Evolutionary conservation across 1,140 invertebrate genomes (phyloP), one percentile per base, ranked within the genome.

Genomic region (Zaprionus kolodkinae): DNA sequence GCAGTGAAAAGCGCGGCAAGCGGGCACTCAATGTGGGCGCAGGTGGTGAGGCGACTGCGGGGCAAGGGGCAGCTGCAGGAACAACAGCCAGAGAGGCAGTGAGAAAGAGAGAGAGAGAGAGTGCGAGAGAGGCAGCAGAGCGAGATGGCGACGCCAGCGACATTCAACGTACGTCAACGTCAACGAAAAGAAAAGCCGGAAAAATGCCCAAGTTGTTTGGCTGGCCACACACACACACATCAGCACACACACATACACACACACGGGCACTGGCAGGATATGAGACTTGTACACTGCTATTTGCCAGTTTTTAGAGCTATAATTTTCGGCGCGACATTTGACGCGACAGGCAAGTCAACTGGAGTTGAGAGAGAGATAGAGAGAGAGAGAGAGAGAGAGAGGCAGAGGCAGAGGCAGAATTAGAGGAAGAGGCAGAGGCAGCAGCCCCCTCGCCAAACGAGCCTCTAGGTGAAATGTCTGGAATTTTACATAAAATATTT

Each of bases 241-340:
- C 21, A 10, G 25, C 45, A 11, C 17, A 79, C 68, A 69, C 50
- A 78, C n/a, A 4, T 50, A 69, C 52, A 72, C 40, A 30, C 17
- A 48, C 9, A 21, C 45, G 76, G 33, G 35, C 21, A 48, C 68
- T 9, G 30, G 57, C 65, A 69, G 59, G 66, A 69, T 74, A 43
- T 78, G 66, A 17, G 35, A 63, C 72, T 74, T 71, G 68, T 71
- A 72, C 69, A 76, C 55, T 64, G 80, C 64, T 80, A 77, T 83
- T 83, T 84, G 81, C 60, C 52, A 67, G 72, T 76, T 86, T 86
- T 81, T 81, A 88, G 67, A 88, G 85, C 59, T 89, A 89, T 89
- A 89, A 89, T 89, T 89, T 89, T 89, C 81, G 85, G 86, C 85
- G 85, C 85, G 85, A 89, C 85, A 89, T 81, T 90, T 89, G 86